A percentile compares a stretch with the other conserved stretches of the same genome.
Conservation (phyloP, 1,140 invertebrate genomes). For the Rhopalosiphum maidis region DNA sequence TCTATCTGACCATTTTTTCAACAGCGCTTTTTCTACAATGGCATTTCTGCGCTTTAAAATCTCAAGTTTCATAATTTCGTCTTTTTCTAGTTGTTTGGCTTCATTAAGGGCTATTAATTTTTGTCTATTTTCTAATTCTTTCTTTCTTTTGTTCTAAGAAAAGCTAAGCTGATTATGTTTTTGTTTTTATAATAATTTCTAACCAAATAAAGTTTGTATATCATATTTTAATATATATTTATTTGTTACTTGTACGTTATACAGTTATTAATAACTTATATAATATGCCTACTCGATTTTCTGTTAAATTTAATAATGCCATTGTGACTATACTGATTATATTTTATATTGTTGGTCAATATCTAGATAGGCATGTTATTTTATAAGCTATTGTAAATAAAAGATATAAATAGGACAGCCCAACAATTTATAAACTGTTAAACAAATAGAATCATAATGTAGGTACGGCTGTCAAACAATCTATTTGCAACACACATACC, state of each 20-base stretch:
- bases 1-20: constrained; percentile 19
- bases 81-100: background rate
- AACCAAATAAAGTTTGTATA: no score
- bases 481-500: no score
- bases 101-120: background rate
- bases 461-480: background rate
- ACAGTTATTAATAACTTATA: no score
- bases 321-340: no score
- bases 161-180: background rate
- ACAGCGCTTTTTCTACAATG: background rate
- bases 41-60: background rate
- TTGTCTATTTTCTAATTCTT: background rate
- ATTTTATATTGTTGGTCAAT: no score
- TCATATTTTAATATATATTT: background rate
- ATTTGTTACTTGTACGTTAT: background rate
- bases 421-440: no score
- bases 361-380: no score
- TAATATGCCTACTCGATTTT: no score
- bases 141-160: constrained; percentile 18
- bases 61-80: background rate
- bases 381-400: no score
- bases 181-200: background rate
- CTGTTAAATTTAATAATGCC: no score
- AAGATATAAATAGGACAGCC: no score
- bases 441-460: no score